Conservation (phyloP, 2,888 invertebrate species). For the Hydriomena furcata region DNA sequence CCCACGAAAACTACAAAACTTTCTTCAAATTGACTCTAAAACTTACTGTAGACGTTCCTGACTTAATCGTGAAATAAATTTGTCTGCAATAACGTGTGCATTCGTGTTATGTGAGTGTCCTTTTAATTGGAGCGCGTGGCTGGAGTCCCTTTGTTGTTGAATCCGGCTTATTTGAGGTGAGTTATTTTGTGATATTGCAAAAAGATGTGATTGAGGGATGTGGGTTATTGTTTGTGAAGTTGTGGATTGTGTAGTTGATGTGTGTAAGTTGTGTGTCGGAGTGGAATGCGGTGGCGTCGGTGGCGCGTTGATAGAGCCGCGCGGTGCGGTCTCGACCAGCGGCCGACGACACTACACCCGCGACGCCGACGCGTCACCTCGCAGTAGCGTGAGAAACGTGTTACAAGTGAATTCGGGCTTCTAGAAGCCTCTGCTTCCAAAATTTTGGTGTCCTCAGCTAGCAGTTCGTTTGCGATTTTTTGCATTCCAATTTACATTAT, state of each 20-base stretch:
- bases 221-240: constrained; percentile 30
- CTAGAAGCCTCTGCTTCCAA: constrained; percentile 53
- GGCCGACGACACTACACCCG: constrained; percentile 66
- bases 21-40: constrained; percentile 61
- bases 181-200: constrained; percentile 53
- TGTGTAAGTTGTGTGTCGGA: constrained; percentile 13
- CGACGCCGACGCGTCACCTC: constrained; percentile 73
- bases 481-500: constrained; percentile 21
- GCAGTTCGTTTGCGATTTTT: constrained; percentile 16
- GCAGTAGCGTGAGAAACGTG: constrained; percentile 63
- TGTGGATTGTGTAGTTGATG: constrained; percentile 33
- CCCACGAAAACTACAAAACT: constrained; percentile 72
- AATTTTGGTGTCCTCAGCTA: neutral
- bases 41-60: constrained; percentile 59
- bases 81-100: constrained; percentile 67
- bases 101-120: constrained; percentile 81
- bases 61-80: constrained; percentile 66
- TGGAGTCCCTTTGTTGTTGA: constrained; percentile 82
- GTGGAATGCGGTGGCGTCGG: constrained; percentile 68
- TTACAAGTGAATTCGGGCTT: constrained; percentile 59
- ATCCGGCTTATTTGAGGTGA: constrained; percentile 78
- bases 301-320: constrained; percentile 51
- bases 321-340: constrained; percentile 58
- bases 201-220: constrained; percentile 38
- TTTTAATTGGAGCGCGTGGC: constrained; percentile 83